Percentiles rank a stretch among this genome's conserved stretches.
phyloP scores from a whole-genome alignment of 2,888 invertebrate species.

The Drosophila engyochracea region DNA sequence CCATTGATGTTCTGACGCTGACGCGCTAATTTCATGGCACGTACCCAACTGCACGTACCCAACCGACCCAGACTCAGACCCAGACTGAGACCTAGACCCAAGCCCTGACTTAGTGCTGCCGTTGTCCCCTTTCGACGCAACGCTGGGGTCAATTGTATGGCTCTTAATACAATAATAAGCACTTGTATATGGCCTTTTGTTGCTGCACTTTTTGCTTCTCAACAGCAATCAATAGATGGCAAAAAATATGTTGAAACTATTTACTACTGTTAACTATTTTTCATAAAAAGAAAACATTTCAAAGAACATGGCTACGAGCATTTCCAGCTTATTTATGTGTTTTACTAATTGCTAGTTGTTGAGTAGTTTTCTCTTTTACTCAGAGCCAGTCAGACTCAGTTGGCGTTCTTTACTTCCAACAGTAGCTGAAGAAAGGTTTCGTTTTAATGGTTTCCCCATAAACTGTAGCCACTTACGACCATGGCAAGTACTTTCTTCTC shows the following conservation, averaged over 20 bases:
- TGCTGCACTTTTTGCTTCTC: conserved; percentile 24
- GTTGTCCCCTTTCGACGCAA: conserved; percentile 40
- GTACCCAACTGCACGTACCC: conserved; percentile 43
- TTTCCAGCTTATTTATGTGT: conserved; percentile 53
- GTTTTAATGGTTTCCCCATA: conserved; percentile 49
- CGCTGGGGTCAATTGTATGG: conserved; percentile 62
- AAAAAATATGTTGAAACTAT: conserved; percentile 47
- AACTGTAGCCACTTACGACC: conserved; percentile 55
- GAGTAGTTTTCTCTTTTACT: conserved; percentile 13
- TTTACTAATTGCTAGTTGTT: conserved; percentile 59
- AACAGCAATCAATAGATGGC: conserved; percentile 45
- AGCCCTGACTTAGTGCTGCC: not conserved
- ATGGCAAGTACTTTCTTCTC: conserved; percentile 61
- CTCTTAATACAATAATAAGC: conserved; percentile 77
- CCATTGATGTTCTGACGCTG: conserved; percentile 65
- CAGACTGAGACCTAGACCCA: conserved; percentile 5
- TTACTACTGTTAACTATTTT: conserved; percentile 36
- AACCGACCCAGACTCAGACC: conserved; percentile 16
- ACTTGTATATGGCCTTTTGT: conserved; percentile 61
- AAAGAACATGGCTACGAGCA: conserved; percentile 33
- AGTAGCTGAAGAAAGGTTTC: conserved; percentile 58
- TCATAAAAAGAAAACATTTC: conserved; percentile 30
- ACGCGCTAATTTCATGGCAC: conserved; percentile 73
- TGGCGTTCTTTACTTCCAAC: conserved; percentile 17
- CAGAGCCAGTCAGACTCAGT: conserved; percentile 5